These are phyloP conservation scores for Achatina immaculata DNA, from an alignment of 1,140 invertebrate species.

Conservation along the genomic window DNA sequence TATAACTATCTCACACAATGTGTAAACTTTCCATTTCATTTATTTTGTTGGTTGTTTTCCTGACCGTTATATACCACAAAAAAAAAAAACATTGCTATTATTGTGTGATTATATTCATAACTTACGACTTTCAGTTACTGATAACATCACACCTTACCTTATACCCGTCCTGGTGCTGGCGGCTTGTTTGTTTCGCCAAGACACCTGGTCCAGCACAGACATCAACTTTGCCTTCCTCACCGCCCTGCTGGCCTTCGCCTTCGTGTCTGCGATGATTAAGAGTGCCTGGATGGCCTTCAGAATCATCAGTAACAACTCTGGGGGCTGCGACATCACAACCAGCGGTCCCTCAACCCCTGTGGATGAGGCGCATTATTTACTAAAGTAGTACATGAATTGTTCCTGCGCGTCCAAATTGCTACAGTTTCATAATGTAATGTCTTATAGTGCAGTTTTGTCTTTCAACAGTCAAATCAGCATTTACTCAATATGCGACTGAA, in stretches of 20 bases:
- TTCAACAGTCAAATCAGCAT: too few species aligned
- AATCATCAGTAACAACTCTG: background rate
- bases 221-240: background rate
- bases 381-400: constrained; percentile 18
- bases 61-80: too few species aligned
- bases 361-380: background rate
- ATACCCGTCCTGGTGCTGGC: background rate
- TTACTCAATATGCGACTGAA: too few species aligned
- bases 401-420: too few species aligned
- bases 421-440: too few species aligned
- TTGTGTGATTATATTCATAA: too few species aligned
- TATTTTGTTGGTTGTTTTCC: too few species aligned
- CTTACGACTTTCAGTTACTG: too few species aligned
- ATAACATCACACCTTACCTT: constrained; percentile 13
- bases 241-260: constrained; percentile 14
- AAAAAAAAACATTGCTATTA: too few species aligned
- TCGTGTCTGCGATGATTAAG: background rate
- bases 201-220: background rate
- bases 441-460: too few species aligned
- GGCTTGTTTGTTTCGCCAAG: background rate
- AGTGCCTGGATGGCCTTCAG: background rate
- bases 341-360: background rate
- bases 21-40: too few species aligned
- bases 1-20: too few species aligned
- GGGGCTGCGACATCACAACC: background rate